These are phyloP conservation scores for Euthynnus affinis DNA, from an alignment of 2,797 vertebrate species.

Conservation along the genomic window DNA sequence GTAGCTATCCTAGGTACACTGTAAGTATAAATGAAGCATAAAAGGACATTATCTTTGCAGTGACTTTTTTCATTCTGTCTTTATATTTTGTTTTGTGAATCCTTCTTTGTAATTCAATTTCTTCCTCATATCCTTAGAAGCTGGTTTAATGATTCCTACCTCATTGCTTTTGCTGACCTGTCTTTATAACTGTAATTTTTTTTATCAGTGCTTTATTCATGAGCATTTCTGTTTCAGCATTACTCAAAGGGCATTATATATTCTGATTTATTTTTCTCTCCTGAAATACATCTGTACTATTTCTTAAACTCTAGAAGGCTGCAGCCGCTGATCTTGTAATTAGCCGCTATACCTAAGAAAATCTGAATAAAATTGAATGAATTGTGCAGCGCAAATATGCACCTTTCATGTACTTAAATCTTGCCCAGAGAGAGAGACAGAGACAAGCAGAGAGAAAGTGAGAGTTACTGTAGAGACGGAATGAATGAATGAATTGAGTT, in stretches of 20 bases:
- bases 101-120: neutral
- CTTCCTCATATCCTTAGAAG: neutral
- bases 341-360: neutral
- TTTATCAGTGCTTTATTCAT: neutral
- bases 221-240: neutral
- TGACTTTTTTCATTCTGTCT: neutral
- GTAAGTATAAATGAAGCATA: neutral
- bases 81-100: neutral
- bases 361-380: slow-evolving; percentile 41
- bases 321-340: slow-evolving; percentile 37
- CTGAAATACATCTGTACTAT: neutral
- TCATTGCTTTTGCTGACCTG: neutral
- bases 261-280: neutral
- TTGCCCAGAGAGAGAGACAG: slow-evolving; percentile 39
- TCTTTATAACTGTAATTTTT: neutral
- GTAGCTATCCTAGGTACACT: neutral
- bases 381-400: slow-evolving; percentile 20
- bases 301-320: neutral
- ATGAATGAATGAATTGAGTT: slow-evolving; percentile 54
- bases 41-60: too few relatives aligned
- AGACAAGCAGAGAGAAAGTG: slow-evolving; percentile 40
- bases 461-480: slow-evolving; percentile 27
- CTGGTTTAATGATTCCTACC: neutral
- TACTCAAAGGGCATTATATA: neutral
- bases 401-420: slow-evolving; percentile 52